Conservation (phyloP, 2,888 invertebrate genomes). For the Napeogenes sylphis region DNA sequence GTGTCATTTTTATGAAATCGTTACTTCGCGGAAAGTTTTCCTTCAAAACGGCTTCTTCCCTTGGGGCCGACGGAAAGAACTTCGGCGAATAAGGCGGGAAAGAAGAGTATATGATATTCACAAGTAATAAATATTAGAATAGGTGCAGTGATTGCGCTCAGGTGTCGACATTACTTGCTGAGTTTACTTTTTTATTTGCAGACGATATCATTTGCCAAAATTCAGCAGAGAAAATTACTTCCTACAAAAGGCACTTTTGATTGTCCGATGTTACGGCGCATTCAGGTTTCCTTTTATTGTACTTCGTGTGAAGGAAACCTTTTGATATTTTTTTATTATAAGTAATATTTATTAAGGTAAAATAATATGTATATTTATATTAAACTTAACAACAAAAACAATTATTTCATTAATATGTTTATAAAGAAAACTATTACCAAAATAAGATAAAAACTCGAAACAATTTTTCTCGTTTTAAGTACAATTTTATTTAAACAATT, state of each 20-base stretch:
- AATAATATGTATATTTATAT: not conserved
- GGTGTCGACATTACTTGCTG: constrained; percentile 50
- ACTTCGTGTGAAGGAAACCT: not conserved
- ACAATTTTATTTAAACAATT: no score
- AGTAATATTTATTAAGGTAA: not conserved
- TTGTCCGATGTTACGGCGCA: constrained; percentile 1
- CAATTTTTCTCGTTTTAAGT: no score
- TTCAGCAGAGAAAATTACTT: constrained; percentile 4
- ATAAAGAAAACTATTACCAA: no score
- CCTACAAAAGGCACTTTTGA: constrained; percentile 2
- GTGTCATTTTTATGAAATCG: constrained; percentile 29
- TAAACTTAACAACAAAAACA: not conserved
- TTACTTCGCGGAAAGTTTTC: constrained; percentile 29
- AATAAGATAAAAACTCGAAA: no score
- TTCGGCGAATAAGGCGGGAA: constrained; percentile 50
- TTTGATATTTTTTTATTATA: no score
- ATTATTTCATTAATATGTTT: no score
- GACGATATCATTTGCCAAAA: constrained; percentile 16
- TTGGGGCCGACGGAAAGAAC: constrained; percentile 42
- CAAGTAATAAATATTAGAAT: constrained; percentile 75
- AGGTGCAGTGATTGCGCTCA: constrained; percentile 73
- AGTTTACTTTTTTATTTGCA: constrained; percentile 31
- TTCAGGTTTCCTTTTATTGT: not conserved
- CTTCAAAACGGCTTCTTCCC: constrained; percentile 36
- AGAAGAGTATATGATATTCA: constrained; percentile 68